These are phyloP conservation scores for Crotalus horridus DNA, from an alignment of 2,113 vertebrate genomes.

Conservation along the genomic window DNA sequence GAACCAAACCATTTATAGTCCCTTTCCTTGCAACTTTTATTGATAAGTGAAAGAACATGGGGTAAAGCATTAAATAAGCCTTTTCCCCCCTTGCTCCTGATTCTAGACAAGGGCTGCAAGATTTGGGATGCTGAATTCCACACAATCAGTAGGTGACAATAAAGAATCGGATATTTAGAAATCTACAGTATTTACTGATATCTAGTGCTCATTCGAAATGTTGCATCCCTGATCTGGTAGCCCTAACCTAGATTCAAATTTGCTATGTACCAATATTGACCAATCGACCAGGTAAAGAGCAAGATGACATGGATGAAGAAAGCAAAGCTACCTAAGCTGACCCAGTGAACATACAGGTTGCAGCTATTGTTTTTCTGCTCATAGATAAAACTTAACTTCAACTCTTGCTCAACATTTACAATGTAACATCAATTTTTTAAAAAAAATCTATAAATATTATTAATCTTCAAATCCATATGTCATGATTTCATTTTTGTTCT, in stretches of 20 bases:
- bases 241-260: background rate
- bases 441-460: background rate
- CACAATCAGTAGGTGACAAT: background rate
- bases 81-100: background rate
- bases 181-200: background rate
- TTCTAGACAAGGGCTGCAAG: background rate
- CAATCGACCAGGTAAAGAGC: background rate
- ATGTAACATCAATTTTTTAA: background rate
- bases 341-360: background rate
- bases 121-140: background rate
- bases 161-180: background rate
- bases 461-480: background rate
- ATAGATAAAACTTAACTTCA: background rate
- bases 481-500: background rate
- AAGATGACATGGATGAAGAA: background rate
- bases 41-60: background rate
- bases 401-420: background rate
- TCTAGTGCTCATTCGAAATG: background rate
- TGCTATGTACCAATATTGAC: background rate
- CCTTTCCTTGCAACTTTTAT: background rate
- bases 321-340: background rate
- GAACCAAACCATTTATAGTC: background rate
- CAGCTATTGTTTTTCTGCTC: background rate
- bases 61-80: background rate
- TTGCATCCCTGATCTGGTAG: background rate